Percentiles rank a stretch among this genome's conserved stretches.
Conservation (phyloP, 2,888 invertebrate species). For the Scrobipalpa costella region DNA sequence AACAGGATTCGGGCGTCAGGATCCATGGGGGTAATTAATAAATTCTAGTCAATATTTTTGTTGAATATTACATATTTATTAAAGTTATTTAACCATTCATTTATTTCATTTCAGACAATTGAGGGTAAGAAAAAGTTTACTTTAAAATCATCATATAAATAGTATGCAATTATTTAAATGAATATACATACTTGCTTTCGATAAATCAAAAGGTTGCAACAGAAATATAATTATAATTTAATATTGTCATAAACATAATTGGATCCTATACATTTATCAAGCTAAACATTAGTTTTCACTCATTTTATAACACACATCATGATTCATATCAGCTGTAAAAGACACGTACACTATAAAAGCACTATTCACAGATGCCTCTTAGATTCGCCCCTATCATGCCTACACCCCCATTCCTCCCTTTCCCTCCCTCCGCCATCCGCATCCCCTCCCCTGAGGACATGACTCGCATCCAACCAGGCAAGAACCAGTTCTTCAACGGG, state of each 20-base stretch:
- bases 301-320: not conserved
- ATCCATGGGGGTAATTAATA: not conserved
- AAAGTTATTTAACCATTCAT: not conserved
- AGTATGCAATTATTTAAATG: not conserved
- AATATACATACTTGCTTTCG: too few species aligned
- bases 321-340: not conserved
- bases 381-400: not conserved
- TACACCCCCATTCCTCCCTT: not conserved
- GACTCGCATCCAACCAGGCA: constrained; percentile 36
- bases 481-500: constrained; percentile 43
- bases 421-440: constrained; percentile 21
- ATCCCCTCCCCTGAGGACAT: constrained; percentile 45
- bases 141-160: not conserved
- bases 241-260: too few species aligned
- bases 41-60: not conserved
- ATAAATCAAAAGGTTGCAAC: too few species aligned
- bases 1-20: not conserved
- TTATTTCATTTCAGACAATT: not conserved
- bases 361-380: constrained; percentile 7
- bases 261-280: too few species aligned
- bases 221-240: too few species aligned
- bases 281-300: too few species aligned
- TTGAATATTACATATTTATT: not conserved
- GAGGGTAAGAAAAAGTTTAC: constrained; percentile 3
- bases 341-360: not conserved